These are phyloP conservation scores for Sarcophaga subvicina DNA, from an alignment of 2,888 invertebrate genomes.

Conservation along the genomic window DNA sequence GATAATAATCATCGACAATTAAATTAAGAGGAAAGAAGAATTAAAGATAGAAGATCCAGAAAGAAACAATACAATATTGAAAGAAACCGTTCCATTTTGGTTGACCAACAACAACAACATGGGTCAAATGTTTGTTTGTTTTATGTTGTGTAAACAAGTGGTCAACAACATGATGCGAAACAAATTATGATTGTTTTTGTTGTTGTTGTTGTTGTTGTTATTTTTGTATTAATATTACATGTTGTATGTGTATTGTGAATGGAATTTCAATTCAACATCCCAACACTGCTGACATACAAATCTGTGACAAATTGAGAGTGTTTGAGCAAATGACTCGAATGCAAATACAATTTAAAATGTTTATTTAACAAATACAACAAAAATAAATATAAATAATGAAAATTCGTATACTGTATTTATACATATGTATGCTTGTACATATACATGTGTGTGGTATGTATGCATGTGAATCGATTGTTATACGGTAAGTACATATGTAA, in stretches of 20 bases:
- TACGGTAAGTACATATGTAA: too few relatives aligned
- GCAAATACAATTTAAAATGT: constrained; percentile 16
- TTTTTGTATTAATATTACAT: too few relatives aligned
- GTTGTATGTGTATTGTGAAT: too few relatives aligned
- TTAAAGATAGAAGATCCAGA: constrained; percentile 21
- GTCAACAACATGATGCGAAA: constrained; percentile 53
- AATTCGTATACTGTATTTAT: neutral
- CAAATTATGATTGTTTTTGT: constrained; percentile 51
- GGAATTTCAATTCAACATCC: neutral
- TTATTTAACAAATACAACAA: neutral
- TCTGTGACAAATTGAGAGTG: constrained; percentile 23
- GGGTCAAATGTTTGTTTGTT: neutral
- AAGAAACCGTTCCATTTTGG: constrained; percentile 24
- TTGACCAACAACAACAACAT: neutral
- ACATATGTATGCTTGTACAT: constrained; percentile 24
- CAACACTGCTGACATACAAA: constrained; percentile 1
- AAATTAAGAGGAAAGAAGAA: neutral
- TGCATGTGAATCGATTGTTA: too few relatives aligned
- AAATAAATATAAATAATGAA: neutral
- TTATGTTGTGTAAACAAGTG: constrained; percentile 59
- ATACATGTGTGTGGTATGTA: neutral
- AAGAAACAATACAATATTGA: constrained; percentile 6
- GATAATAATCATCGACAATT: constrained; percentile 10
- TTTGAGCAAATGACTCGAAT: constrained; percentile 46
- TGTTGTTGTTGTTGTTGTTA: neutral